These are phyloP conservation scores for Recurvirostra avosetta DNA, from an alignment of 2,113 vertebrate species.

Conservation along the genomic window DNA sequence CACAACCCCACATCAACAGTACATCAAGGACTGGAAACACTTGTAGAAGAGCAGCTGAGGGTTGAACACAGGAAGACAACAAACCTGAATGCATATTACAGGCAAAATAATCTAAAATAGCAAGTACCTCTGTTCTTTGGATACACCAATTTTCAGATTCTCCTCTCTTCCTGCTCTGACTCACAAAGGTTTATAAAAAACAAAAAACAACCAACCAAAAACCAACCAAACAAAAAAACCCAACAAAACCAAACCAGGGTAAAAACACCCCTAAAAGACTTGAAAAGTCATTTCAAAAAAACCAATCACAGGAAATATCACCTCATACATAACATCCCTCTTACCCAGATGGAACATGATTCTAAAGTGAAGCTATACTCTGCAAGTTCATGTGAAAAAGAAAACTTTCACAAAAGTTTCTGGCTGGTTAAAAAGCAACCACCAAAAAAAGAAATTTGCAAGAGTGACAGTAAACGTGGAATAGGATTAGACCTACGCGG, in stretches of 20 bases:
- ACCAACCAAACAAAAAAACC: background rate
- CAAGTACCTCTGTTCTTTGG: background rate
- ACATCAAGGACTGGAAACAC: background rate
- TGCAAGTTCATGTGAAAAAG: background rate
- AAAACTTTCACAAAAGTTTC: background rate
- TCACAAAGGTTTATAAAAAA: background rate
- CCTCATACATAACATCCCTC: background rate
- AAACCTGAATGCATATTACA: background rate
- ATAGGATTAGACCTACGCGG: background rate
- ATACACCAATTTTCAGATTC: background rate
- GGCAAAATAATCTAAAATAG: background rate
- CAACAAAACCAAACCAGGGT: background rate
- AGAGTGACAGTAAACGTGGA: fast-evolving
- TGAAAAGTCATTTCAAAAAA: background rate
- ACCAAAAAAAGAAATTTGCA: background rate
- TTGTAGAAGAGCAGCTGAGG: background rate
- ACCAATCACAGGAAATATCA: background rate
- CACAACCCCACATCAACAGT: background rate
- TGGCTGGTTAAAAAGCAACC: background rate
- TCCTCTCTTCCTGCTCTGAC: background rate
- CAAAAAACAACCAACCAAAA: background rate
- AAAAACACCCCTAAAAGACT: background rate
- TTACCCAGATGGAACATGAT: background rate
- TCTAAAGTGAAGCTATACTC: background rate
- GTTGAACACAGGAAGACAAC: background rate